Conservation (phyloP, 2,888 invertebrate genomes). For the Sarcophaga carnaria region DNA sequence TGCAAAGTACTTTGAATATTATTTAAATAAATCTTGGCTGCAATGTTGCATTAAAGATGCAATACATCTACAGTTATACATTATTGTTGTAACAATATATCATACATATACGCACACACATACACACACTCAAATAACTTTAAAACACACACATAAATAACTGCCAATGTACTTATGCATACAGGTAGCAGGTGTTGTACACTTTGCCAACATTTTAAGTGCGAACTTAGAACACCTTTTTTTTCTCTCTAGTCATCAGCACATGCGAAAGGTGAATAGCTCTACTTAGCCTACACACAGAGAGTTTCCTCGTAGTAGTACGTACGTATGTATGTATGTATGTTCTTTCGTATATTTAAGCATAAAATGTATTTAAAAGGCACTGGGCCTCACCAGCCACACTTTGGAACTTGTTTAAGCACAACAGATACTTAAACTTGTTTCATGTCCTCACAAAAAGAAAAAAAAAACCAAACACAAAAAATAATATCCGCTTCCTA, state of each 20-base stretch:
- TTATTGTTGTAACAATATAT: not conserved
- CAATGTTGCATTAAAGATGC: slow-evolving; percentile 62
- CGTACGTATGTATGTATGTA: not conserved
- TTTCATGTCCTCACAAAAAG: slow-evolving; percentile 49
- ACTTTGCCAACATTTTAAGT: slow-evolving; percentile 62
- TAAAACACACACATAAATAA: slow-evolving; percentile 17
- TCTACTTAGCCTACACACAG: not conserved
- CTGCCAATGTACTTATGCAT: not conserved
- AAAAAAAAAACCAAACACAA: no score
- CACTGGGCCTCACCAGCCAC: slow-evolving; percentile 27
- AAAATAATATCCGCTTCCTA: slow-evolving; percentile 52
- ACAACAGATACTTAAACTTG: slow-evolving; percentile 62
- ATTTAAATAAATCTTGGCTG: slow-evolving; percentile 69
- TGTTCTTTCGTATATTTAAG: not conserved
- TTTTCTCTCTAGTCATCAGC: not conserved
- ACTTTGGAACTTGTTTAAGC: slow-evolving; percentile 51
- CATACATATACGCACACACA: not conserved
- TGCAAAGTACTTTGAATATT: slow-evolving; percentile 65
- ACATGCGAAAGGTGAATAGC: not conserved
- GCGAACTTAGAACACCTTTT: slow-evolving; percentile 16
- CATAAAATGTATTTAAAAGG: slow-evolving; percentile 9
- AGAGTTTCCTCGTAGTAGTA: not conserved
- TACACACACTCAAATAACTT: not conserved
- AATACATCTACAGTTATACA: slow-evolving; percentile 22
- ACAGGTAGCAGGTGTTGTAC: slow-evolving; percentile 63